These are phyloP conservation scores for Pristionchus entomophagus DNA, from an alignment of 2,888 invertebrate species.

Conservation along the genomic window DNA sequence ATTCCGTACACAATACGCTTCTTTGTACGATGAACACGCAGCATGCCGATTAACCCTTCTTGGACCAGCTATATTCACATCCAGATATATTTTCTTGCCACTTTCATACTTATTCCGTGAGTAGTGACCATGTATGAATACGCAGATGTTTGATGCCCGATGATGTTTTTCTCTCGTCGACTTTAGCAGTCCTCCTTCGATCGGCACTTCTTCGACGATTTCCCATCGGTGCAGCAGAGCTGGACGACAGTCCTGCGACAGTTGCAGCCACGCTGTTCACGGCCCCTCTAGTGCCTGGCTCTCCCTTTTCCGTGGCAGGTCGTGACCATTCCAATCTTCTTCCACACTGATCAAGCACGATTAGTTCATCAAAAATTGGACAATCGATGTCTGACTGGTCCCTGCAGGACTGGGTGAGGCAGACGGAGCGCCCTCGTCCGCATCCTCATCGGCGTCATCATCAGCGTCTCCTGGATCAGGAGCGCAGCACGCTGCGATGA, in stretches of 20 bases:
- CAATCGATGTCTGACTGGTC: background rate
- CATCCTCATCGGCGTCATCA: background rate
- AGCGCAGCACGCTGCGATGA: background rate
- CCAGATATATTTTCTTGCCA: background rate
- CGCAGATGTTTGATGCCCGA: too few species aligned
- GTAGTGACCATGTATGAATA: too few species aligned
- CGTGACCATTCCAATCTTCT: background rate
- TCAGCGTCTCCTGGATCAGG: background rate
- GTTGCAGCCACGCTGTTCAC: background rate
- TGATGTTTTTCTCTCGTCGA: background rate
- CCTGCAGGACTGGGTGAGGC: slow-evolving; percentile 21
- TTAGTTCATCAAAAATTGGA: background rate
- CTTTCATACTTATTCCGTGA: too few species aligned
- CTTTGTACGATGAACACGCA: background rate
- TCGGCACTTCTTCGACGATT: background rate
- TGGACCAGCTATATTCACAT: too few species aligned
- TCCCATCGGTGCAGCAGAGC: background rate
- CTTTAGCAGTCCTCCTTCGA: slow-evolving; percentile 2
- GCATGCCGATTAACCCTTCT: background rate
- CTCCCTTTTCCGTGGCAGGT: background rate
- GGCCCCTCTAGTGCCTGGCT: background rate
- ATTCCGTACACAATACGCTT: slow-evolving; percentile 6
- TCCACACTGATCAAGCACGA: background rate
- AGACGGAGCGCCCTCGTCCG: background rate
- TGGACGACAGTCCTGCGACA: background rate